phyloP scores from a whole-genome alignment of 2,113 vertebrate species.

The Tylochromis polylepis region DNA sequence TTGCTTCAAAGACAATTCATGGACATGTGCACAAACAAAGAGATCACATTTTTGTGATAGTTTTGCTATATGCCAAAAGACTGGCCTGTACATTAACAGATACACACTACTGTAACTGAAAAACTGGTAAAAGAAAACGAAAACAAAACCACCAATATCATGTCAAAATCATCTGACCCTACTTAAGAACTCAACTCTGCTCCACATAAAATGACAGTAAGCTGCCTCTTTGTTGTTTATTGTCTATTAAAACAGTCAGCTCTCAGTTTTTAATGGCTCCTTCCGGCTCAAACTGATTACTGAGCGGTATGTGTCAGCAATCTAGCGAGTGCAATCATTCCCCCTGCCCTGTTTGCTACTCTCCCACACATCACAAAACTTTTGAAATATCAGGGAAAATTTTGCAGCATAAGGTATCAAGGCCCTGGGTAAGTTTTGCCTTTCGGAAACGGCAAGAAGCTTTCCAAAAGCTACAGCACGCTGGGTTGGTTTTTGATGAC shows the following conservation, averaged over 20 bases:
- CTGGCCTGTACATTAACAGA: neutral
- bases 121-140: neutral
- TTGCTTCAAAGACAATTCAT: neutral
- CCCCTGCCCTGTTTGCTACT: neutral
- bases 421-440: neutral
- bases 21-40: neutral
- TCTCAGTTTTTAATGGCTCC: slow-evolving; percentile 20
- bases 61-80: neutral
- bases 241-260: slow-evolving; percentile 22
- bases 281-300: slow-evolving; percentile 38
- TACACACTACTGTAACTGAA: neutral
- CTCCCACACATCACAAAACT: slow-evolving; percentile 30
- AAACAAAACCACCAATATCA: neutral
- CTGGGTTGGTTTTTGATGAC: slow-evolving; percentile 23
- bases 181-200: neutral
- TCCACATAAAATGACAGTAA: neutral
- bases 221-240: slow-evolving; percentile 13
- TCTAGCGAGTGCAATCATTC: neutral
- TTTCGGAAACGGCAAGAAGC: slow-evolving; percentile 20
- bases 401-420: slow-evolving; percentile 30
- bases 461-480: slow-evolving; percentile 5
- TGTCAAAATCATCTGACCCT: neutral
- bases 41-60: neutral
- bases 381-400: neutral
- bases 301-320: neutral